phyloP scores from a whole-genome alignment of 1,140 invertebrate species.

The Ceratosolen solmsi region DNA sequence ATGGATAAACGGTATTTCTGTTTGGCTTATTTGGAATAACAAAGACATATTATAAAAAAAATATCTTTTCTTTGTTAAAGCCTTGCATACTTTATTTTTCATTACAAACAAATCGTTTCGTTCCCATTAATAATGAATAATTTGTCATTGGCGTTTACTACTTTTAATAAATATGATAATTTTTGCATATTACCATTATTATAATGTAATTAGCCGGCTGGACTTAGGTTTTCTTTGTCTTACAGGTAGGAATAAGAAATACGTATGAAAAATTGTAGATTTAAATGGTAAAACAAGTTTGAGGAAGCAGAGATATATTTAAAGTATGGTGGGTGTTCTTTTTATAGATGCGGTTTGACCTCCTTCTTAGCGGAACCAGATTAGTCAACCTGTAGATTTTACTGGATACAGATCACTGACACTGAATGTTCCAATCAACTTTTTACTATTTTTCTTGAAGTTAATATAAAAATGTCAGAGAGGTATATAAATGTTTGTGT shows the following conservation, averaged over 20 bases:
- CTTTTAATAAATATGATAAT: too few species aligned
- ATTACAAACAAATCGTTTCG: too few species aligned
- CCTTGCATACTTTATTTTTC: too few species aligned
- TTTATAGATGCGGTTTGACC: conserved; percentile 70
- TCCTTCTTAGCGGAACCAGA: conserved; percentile 60
- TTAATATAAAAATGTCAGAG: conserved; percentile 58
- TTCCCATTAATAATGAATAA: too few species aligned
- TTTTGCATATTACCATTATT: too few species aligned
- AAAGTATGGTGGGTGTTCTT: conserved; percentile 64
- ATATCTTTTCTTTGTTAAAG: too few species aligned
- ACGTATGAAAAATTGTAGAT: conserved; percentile 56
- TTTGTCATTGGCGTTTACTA: too few species aligned
- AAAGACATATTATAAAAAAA: too few species aligned
- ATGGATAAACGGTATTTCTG: too few species aligned
- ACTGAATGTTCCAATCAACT: conserved; percentile 52
- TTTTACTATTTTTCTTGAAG: conserved; percentile 27
- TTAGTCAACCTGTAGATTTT: conserved; percentile 61
- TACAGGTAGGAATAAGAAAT: conserved; percentile 36
- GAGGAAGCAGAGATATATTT: conserved; percentile 54
- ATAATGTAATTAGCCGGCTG: too few species aligned
- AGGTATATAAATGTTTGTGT: conserved; percentile 54
- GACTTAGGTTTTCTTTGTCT: not conserved
- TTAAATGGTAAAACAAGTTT: conserved; percentile 57
- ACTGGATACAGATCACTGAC: conserved; percentile 53
- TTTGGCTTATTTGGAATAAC: too few species aligned